These are phyloP conservation scores for Kryptopterus vitreolus DNA, from an alignment of 2,797 vertebrate genomes.

Conservation along the genomic window DNA sequence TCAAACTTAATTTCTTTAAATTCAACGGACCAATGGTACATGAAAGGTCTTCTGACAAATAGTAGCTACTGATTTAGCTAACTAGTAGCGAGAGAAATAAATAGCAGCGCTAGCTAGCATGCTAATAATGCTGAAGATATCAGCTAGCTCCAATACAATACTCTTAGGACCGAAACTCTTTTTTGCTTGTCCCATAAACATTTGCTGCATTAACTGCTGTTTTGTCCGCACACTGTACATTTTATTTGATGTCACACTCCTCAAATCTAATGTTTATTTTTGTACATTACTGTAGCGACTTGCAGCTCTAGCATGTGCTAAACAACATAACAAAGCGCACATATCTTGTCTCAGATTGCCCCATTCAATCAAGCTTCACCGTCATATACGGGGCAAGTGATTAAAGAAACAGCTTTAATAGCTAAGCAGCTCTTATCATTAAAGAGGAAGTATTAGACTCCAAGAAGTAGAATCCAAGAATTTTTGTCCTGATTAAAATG, in stretches of 20 bases:
- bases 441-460: constrained; percentile 4
- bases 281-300: background rate
- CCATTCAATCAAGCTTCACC: background rate
- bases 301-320: background rate
- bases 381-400: background rate
- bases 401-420: constrained; percentile 5
- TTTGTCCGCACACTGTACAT: too few species aligned
- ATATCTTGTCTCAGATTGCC: background rate
- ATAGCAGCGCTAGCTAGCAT: background rate
- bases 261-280: background rate
- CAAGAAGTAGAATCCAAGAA: background rate
- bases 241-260: background rate
- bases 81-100: too few species aligned
- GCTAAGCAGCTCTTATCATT: constrained; percentile 8
- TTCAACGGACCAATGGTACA: too few species aligned
- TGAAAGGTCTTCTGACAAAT: background rate
- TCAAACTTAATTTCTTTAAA: too few species aligned
- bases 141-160: background rate
- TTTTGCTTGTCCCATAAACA: background rate
- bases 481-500: constrained; percentile 33
- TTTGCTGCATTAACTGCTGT: background rate
- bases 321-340: background rate
- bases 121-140: background rate
- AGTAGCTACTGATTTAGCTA: background rate
- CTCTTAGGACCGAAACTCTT: background rate